These are phyloP conservation scores for Chironomus tentans DNA, from an alignment of 2,888 invertebrate species.

Conservation along the genomic window DNA sequence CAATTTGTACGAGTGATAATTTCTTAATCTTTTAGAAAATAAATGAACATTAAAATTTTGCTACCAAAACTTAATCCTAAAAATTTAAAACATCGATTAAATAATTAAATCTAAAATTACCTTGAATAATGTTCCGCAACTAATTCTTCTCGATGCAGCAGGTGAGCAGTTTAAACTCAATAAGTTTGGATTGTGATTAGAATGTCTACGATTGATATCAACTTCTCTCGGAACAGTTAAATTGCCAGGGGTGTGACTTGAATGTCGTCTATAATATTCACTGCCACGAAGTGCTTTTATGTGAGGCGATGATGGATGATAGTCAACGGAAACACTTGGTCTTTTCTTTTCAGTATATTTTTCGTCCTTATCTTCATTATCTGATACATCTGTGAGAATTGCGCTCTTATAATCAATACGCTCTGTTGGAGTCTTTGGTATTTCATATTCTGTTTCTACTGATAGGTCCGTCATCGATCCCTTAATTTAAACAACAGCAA, in stretches of 20 bases:
- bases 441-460: slow-evolving; percentile 35
- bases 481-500: not conserved
- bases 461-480: slow-evolving; percentile 31
- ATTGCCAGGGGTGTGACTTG: slow-evolving; percentile 41
- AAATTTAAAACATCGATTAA: too few species aligned
- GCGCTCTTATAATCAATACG: slow-evolving; percentile 30
- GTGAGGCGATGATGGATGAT: slow-evolving; percentile 64
- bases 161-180: slow-evolving; percentile 60
- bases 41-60: too few species aligned
- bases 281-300: slow-evolving; percentile 44
- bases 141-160: slow-evolving; percentile 79
- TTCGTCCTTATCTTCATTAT: slow-evolving; percentile 27
- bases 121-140: slow-evolving; percentile 81
- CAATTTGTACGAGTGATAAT: too few species aligned
- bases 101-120: too few species aligned
- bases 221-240: slow-evolving; percentile 45
- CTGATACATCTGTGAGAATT: not conserved
- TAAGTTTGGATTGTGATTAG: slow-evolving; percentile 51
- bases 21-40: too few species aligned
- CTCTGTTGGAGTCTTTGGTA: slow-evolving; percentile 23
- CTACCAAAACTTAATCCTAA: too few species aligned
- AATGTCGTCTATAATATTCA: slow-evolving; percentile 42
- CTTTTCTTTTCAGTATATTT: slow-evolving; percentile 29
- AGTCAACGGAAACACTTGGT: slow-evolving; percentile 57
- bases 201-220: slow-evolving; percentile 42